phyloP scores from a whole-genome alignment of 2,888 invertebrate species.

The Camponotus fellah region DNA sequence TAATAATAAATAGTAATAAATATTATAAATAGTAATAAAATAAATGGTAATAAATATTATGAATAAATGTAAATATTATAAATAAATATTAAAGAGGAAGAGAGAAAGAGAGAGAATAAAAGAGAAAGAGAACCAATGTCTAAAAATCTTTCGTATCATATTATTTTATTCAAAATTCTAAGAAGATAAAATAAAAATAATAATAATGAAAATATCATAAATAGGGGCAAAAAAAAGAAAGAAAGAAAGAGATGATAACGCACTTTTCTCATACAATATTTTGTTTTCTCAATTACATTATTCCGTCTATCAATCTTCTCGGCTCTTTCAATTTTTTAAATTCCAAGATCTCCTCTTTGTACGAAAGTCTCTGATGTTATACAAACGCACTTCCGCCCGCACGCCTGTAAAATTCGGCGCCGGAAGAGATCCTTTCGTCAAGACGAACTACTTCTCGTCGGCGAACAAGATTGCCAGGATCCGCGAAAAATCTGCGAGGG shows the following conservation, averaged over 20 bases:
- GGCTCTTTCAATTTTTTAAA: background rate
- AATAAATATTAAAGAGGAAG: too few species aligned
- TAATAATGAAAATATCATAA: background rate
- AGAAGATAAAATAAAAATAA: background rate
- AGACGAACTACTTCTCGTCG: slow-evolving; percentile 38
- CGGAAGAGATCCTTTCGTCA: slow-evolving; percentile 7
- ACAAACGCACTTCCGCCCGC: slow-evolving; percentile 16
- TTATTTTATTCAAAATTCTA: background rate
- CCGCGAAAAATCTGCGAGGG: slow-evolving; percentile 41
- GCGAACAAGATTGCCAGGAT: slow-evolving; percentile 48
- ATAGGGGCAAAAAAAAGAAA: background rate
- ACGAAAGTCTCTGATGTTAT: background rate
- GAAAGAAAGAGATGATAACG: background rate
- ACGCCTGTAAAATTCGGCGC: background rate
- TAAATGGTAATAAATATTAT: too few species aligned
- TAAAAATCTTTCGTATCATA: background rate
- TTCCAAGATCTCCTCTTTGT: background rate
- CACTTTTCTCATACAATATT: background rate
- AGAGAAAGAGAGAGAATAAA: background rate
- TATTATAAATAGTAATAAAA: too few species aligned
- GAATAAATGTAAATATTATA: too few species aligned
- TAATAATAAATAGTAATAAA: too few species aligned
- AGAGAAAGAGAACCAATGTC: background rate
- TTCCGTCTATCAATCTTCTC: background rate
- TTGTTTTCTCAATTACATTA: background rate